Base-by-base conservation (phyloP, 2,113 vertebrate species). In the Laticauda colubrina region DNA sequence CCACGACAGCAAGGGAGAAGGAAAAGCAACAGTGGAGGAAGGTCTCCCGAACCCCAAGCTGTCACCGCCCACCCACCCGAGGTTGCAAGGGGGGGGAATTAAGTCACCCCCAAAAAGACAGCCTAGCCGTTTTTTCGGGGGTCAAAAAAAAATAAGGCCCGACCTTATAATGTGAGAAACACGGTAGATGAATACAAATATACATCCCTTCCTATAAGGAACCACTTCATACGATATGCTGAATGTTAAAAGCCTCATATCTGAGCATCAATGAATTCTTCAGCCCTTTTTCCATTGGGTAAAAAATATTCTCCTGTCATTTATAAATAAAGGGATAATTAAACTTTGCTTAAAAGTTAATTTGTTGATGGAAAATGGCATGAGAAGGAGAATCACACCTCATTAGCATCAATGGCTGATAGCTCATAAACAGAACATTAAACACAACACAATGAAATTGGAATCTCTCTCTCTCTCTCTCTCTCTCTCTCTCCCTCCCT, bases 331-430 rank as follows among this genome's bases (percentile, higher is more conserved):
- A 95, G 91, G 3, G 69, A 21, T 92, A 96, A 94, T 94, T 93
- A 96, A 96, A 39, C 0, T 26, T 96, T 93, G 29, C 8, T 95
- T 95, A 95, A 96, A 96, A 96, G 91, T 94, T 95, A 88, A 94
- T 96, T 95, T 92, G 5, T 14, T 86, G 18, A 91, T 57, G 9
- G 34, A 15, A 92, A 95, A 95, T 55, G 21, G 2, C 29, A 92
- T 21, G 92, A 94, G 59, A 56, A 43, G 89, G 21, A 93, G 7
- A 10, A 6, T 54, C 69, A 86, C 34, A 88, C 23, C 90, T 95
- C 89, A 93, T 94, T 95, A 86, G 57, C 92, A 81, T 90, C 75
- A 90, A 93, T 45, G 90, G 69, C 43, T 93, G 89, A 94, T 95
- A 94, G 0, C 61, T 95, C 75, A 93, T 94, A 94, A 96, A 81